phyloP scores from a whole-genome alignment of 2,113 vertebrate species.

The Camelus bactrianus region DNA sequence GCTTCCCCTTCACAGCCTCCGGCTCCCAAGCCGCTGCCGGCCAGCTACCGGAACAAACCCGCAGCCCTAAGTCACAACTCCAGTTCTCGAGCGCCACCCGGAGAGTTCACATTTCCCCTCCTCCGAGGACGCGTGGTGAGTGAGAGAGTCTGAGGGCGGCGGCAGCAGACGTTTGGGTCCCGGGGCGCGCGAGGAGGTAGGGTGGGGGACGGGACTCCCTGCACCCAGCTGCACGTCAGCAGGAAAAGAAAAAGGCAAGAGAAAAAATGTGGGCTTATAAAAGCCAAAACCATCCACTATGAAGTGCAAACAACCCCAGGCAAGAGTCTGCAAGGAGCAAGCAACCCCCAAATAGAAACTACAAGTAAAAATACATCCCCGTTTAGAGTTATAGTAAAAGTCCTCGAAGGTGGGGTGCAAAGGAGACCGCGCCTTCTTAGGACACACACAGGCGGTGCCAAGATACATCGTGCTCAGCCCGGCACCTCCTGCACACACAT shows the following conservation, averaged over 20 bases:
- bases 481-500: neutral
- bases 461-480: neutral
- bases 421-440: neutral
- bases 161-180: neutral
- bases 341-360: conserved; percentile 53
- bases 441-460: neutral
- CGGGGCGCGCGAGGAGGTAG: too few species aligned
- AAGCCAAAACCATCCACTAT: neutral
- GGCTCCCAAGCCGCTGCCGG: neutral
- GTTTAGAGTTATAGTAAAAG: conserved; percentile 44
- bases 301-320: conserved; percentile 40
- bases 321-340: conserved; percentile 37
- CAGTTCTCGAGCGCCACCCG: conserved; percentile 78
- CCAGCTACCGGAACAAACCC: conserved; percentile 73
- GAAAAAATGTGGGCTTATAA: conserved; percentile 51
- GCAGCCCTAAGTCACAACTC: conserved; percentile 83
- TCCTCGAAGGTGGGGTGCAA: conserved; percentile 37
- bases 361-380: conserved; percentile 32
- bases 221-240: conserved; percentile 11
- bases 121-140: conserved; percentile 20
- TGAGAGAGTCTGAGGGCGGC: conserved; percentile 24
- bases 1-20: neutral
- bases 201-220: neutral
- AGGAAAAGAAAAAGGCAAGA: conserved; percentile 55
- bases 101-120: conserved; percentile 67